Evolutionary conservation across 2,113 vertebrate genomes (phyloP).

Genomic region (Microtus pennsylvanicus): DNA sequence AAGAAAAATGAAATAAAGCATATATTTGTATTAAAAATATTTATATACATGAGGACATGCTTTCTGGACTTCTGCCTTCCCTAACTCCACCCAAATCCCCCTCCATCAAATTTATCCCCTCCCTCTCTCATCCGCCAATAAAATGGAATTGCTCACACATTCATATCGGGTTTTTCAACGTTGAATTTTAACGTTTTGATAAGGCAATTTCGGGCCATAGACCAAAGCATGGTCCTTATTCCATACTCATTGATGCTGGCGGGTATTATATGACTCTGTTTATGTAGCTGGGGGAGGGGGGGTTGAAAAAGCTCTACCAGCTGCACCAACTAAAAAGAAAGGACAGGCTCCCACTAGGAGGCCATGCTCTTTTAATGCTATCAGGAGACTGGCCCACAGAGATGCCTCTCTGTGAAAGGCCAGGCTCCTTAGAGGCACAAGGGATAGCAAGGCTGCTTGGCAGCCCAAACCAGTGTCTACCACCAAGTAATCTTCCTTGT

Average conservation of each 20-base stretch:
- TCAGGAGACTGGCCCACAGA: background rate
- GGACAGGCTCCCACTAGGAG: background rate
- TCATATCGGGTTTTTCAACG: background rate
- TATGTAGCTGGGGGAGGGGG: too few relatives aligned
- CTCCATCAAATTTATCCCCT: too few relatives aligned
- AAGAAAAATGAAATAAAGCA: constrained; percentile 20
- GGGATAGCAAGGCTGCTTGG: background rate
- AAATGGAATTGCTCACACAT: background rate
- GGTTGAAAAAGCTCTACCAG: background rate
- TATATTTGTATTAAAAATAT: background rate
- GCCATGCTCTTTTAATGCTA: too few relatives aligned
- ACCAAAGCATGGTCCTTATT: background rate
- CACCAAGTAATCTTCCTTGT: background rate
- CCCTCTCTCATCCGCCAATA: background rate
- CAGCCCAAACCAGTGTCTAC: too few relatives aligned
- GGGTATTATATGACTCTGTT: background rate
- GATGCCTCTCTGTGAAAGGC: background rate
- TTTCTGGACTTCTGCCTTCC: background rate
- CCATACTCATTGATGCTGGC: background rate
- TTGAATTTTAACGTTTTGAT: background rate
- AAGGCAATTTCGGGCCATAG: background rate
- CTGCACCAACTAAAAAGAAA: too few relatives aligned
- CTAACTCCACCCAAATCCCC: background rate
- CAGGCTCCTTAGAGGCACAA: background rate
- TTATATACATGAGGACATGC: background rate